These are phyloP conservation scores for Myiotriccus ornatus DNA, from an alignment of 2,797 vertebrate genomes.

Conservation along the genomic window DNA sequence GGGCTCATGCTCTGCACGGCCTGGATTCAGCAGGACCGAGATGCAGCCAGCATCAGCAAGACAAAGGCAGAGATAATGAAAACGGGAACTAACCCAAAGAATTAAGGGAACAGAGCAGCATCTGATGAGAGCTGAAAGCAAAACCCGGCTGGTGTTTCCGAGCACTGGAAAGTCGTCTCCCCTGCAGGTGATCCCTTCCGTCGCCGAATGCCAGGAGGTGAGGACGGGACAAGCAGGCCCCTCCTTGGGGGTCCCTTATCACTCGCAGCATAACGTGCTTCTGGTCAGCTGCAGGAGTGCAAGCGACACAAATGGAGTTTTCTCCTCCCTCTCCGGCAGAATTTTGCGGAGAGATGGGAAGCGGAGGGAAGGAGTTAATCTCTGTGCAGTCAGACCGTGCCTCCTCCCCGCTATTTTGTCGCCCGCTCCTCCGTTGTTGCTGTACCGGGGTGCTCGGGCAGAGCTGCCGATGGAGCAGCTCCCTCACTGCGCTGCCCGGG, in stretches of 20 bases:
- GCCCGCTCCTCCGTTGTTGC: neutral
- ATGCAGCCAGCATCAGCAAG: neutral
- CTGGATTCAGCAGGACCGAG: neutral
- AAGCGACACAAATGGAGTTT: neutral
- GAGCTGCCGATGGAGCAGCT: neutral
- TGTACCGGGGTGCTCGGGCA: neutral
- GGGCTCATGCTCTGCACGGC: neutral
- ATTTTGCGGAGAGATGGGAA: neutral
- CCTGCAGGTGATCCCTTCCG: accelerated
- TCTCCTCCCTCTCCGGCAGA: neutral
- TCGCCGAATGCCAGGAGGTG: neutral
- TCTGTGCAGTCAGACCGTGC: neutral
- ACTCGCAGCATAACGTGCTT: neutral
- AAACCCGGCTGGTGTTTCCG: neutral
- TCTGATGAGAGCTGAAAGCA: neutral
- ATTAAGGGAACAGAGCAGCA: neutral
- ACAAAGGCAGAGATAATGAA: neutral
- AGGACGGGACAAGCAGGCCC: neutral
- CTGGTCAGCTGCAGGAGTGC: neutral
- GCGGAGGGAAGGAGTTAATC: constrained; percentile 15
- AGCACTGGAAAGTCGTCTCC: neutral
- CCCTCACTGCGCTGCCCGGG: neutral
- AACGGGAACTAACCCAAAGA: neutral
- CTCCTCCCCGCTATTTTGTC: neutral
- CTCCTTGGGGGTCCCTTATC: neutral